Evolutionary conservation across 2,888 invertebrate genomes (phyloP).

Genomic region (Phlogophora meticulosa): DNA sequence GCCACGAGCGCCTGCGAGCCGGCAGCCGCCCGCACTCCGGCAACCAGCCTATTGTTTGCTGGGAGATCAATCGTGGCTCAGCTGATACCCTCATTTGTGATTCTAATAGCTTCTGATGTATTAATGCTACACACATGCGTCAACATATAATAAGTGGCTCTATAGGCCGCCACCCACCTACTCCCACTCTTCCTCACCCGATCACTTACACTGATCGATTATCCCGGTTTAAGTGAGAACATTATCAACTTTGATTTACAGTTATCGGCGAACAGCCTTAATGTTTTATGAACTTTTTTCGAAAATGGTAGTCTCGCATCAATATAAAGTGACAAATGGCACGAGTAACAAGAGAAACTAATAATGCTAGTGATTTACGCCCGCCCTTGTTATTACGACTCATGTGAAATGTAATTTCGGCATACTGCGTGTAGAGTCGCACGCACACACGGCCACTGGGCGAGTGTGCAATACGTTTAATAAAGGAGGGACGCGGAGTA

Average conservation of each 20-base stretch:
- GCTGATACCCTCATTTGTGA: constrained; percentile 46
- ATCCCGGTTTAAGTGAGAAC: constrained; percentile 47
- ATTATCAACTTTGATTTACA: constrained; percentile 61
- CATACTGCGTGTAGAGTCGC: constrained; percentile 83
- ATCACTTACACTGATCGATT: constrained; percentile 53
- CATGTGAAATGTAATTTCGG: constrained; percentile 91
- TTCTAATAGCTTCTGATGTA: constrained; percentile 42
- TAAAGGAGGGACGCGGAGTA: constrained; percentile 91
- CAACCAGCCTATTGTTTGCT: constrained; percentile 42
- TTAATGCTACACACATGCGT: constrained; percentile 4
- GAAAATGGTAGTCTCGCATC: constrained; percentile 76
- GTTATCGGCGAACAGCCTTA: constrained; percentile 53
- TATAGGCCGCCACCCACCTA: constrained; percentile 37
- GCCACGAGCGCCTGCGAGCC: constrained; percentile 46
- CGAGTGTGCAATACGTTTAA: constrained; percentile 90
- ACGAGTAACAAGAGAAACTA: constrained; percentile 89
- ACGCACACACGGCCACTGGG: constrained; percentile 78
- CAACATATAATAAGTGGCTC: constrained; percentile 16
- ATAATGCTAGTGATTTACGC: constrained; percentile 90
- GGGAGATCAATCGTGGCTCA: constrained; percentile 42
- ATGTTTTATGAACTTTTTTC: constrained; percentile 65
- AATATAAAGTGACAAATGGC: constrained; percentile 88
- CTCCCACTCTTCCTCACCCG: constrained; percentile 18
- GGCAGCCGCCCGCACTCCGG: not conserved
- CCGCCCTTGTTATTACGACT: constrained; percentile 91